Conservation (phyloP, 2,113 vertebrate genomes). For the Prietella phreatophila region DNA sequence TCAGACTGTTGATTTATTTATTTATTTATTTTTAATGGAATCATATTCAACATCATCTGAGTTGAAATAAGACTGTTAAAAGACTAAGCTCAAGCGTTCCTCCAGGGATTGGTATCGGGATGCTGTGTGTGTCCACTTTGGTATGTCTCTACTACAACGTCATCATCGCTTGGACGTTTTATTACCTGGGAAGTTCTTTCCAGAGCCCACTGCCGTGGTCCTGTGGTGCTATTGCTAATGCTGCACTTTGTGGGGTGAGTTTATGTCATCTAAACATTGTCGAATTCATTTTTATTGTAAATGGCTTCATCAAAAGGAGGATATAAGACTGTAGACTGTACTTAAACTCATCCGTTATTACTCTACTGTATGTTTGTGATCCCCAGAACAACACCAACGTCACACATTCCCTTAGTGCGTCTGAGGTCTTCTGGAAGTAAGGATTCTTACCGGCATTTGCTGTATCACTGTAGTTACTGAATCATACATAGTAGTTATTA, state of each 20-base stretch:
- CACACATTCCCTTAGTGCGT: constrained; percentile 63
- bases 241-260: constrained; percentile 63
- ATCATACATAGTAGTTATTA: neutral
- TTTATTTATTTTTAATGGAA: neutral
- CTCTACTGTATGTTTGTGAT: neutral
- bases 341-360: neutral
- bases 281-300: neutral
- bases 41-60: neutral
- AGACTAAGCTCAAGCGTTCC: constrained; percentile 5
- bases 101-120: constrained; percentile 80
- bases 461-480: neutral
- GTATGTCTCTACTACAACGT: constrained; percentile 82
- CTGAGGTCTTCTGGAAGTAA: constrained; percentile 84
- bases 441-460: constrained; percentile 43
- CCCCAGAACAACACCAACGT: constrained; percentile 50
- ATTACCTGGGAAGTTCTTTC: constrained; percentile 78
- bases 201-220: constrained; percentile 81
- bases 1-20: neutral
- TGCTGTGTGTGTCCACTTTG: constrained; percentile 77
- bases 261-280: too few relatives aligned
- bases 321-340: neutral
- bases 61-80: neutral
- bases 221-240: constrained; percentile 70
- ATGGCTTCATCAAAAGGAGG: neutral
- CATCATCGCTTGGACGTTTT: constrained; percentile 82